Evolutionary conservation across 2,113 vertebrate genomes (phyloP).

Genomic region (Lampris incognitus): DNA sequence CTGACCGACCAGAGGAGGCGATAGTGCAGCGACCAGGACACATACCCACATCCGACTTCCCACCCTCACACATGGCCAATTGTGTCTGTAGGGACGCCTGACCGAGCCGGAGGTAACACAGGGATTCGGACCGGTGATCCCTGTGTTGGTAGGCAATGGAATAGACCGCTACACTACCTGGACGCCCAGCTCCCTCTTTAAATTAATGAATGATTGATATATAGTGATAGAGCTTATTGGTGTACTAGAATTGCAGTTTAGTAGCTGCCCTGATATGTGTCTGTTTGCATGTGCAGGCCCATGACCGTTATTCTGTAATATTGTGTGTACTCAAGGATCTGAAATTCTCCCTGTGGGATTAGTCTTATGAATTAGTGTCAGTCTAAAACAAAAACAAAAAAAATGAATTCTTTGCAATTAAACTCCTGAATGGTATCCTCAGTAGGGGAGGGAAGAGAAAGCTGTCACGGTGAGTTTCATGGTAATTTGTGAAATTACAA

Average conservation of each 20-base stretch:
- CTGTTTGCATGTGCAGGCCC: background rate
- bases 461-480: constrained; percentile 70
- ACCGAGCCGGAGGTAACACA: no score
- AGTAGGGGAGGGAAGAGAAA: constrained; percentile 55
- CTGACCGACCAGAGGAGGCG: no score
- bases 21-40: no score
- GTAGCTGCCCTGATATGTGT: background rate
- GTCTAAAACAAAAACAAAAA: constrained; percentile 8
- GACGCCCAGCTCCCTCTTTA: background rate
- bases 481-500: constrained; percentile 77
- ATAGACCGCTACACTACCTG: no score
- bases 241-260: background rate
- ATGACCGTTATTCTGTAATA: background rate
- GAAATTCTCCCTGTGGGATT: constrained; percentile 20
- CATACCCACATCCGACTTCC: no score
- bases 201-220: constrained; percentile 61
- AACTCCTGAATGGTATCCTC: constrained; percentile 44
- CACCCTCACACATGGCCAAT: no score
- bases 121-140: no score
- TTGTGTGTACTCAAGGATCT: background rate
- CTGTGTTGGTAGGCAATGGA: no score
- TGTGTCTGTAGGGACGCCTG: no score
- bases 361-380: constrained; percentile 57
- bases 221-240: constrained; percentile 21
- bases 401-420: constrained; percentile 21